phyloP scores from a whole-genome alignment of 1,140 invertebrate species.

The Hyposmocoma kahamanoa region DNA sequence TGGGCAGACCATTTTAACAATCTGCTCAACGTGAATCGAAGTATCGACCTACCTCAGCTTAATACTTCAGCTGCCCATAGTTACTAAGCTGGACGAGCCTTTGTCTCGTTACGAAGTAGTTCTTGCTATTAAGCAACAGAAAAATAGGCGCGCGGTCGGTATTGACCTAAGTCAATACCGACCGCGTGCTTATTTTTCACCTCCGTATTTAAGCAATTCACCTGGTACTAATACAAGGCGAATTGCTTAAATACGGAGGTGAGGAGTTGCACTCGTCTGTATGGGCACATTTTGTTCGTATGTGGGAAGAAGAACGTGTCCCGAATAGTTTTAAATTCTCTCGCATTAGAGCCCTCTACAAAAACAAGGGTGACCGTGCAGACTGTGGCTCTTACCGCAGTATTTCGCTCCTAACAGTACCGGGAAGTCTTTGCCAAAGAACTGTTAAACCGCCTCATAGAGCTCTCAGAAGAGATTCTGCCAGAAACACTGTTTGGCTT shows the following conservation, averaged over 20 bases:
- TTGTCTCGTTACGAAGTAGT: slow-evolving; percentile 3
- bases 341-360: slow-evolving; percentile 6
- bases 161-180: too few relatives aligned
- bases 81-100: slow-evolving; percentile 2
- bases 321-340: slow-evolving; percentile 6
- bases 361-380: slow-evolving; percentile 8
- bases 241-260: slow-evolving; percentile 4
- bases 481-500: slow-evolving; percentile 8
- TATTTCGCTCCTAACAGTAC: slow-evolving; percentile 5
- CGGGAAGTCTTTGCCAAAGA: slow-evolving; percentile 9
- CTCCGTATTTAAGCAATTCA: too few relatives aligned
- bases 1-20: slow-evolving; percentile 10
- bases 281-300: slow-evolving; percentile 8
- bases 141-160: slow-evolving; percentile 4
- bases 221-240: slow-evolving; percentile 1
- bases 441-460: slow-evolving; percentile 5
- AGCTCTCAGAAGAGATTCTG: slow-evolving; percentile 1
- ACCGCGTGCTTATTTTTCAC: too few relatives aligned
- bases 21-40: slow-evolving; percentile 8
- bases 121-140: slow-evolving; percentile 2
- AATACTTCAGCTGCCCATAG: background rate
- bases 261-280: background rate
- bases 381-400: slow-evolving; percentile 8
- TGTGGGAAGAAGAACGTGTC: slow-evolving; percentile 8
- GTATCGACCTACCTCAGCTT: slow-evolving; percentile 5